Percentiles rank a stretch among this genome's conserved stretches.
phyloP scores from a whole-genome alignment of 2,113 vertebrate genomes.

The Cercopithecus mona region DNA sequence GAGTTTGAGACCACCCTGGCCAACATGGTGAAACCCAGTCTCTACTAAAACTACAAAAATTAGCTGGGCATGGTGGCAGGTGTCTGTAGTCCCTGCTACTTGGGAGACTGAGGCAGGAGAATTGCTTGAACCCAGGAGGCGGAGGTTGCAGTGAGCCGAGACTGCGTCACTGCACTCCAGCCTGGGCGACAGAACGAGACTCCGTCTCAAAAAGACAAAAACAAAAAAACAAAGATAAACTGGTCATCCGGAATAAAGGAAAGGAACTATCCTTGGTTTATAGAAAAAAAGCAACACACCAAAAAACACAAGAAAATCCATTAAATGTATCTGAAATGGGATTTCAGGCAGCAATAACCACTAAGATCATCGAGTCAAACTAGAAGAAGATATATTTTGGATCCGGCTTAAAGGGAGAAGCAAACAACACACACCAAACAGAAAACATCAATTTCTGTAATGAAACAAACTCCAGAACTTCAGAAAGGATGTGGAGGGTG shows the following conservation, averaged over 20 bases:
- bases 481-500: not conserved
- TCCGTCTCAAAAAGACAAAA: not conserved
- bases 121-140: not conserved
- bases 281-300: not conserved
- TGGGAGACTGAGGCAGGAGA: not conserved
- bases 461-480: not conserved
- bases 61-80: not conserved
- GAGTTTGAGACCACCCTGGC: not conserved
- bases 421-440: not conserved
- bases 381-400: not conserved
- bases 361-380: not conserved
- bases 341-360: not conserved
- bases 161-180: not conserved
- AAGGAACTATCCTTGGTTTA: not conserved
- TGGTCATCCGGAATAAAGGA: not conserved
- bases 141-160: not conserved
- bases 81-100: not conserved
- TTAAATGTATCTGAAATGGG: not conserved
- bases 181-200: accelerated
- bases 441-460: not conserved
- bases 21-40: not conserved
- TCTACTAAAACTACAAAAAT: not conserved
- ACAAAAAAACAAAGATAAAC: not conserved
- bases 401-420: not conserved
- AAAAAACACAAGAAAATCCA: not conserved